Evolutionary conservation across 2,113 vertebrate species (phyloP).

Genomic region (Microcebus tavaratra): DNA sequence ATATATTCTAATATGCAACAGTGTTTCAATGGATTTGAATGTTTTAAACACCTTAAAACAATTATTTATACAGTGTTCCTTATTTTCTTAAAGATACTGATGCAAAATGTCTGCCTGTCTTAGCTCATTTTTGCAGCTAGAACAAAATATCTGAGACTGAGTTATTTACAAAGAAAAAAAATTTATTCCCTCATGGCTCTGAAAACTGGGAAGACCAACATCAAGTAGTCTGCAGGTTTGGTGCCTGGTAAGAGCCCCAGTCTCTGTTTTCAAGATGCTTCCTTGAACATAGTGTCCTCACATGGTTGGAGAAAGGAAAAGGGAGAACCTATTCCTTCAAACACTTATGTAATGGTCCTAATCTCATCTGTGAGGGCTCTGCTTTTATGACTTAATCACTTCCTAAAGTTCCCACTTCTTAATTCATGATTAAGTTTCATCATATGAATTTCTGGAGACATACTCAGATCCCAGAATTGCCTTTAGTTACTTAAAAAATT

Average conservation of each 20-base stretch:
- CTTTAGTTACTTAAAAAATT: neutral
- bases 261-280: neutral
- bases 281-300: neutral
- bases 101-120: neutral
- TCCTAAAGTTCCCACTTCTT: neutral
- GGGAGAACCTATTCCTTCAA: neutral
- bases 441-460: neutral
- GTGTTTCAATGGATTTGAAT: neutral
- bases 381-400: neutral
- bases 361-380: neutral
- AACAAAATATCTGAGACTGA: neutral
- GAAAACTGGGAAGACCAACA: neutral
- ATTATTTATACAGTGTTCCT: neutral
- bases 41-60: neutral
- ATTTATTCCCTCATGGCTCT: neutral
- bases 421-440: neutral
- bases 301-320: neutral
- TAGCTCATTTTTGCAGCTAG: neutral
- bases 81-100: neutral
- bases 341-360: neutral
- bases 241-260: neutral
- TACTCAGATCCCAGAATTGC: neutral
- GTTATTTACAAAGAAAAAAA: neutral
- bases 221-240: neutral
- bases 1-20: neutral